Evolutionary conservation across 1,140 invertebrate genomes (phyloP), one percentile per base, ranked within the genome.

Genomic region (Achroia grisella): DNA sequence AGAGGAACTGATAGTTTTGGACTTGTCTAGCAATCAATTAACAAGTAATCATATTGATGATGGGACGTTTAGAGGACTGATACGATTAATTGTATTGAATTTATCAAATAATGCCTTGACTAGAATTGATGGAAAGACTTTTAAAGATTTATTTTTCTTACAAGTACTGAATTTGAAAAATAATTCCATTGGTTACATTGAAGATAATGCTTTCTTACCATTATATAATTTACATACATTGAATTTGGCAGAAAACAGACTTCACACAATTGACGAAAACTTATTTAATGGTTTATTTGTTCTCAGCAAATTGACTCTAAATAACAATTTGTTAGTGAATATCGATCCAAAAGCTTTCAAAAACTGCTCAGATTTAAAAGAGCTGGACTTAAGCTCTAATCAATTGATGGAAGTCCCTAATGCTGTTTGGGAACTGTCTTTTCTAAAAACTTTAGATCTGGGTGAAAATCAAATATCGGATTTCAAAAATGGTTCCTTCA

Each of bases 281-380:
- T 88, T 95, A 31, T 94, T 97, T 77, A 94, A 95, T 72, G 94
- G 94, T 0, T 84, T 96, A 11, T 94, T 93, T 76, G 93, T 95
- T 10, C 82, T 97, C 4, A 94, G 91, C 57, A 93, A 95, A 74
- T 86, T 97, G 10, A 94, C 92, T 8, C 84, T 97, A 0, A 95
- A 95, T 62, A 93, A 94, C 52, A 97, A 97, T 86, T 85, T 92
- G 43, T 90, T 97, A 10, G 90, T 91, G n/a, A 90, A 87, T 51
- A 89, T 97, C 47, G 93, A 96, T 72, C 86, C 89, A 8, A 90
- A 93, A 56, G 92, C 96, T n/a, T 97, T 97, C 66, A 91, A 91
- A 79, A 98, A 96, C 81, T 94, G 94, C 66, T 95, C 94, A 3
- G 93, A 94, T 58, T 85, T 97, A n/a, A 95, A 95, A 79, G 95